Evolutionary conservation across 2,113 vertebrate genomes (phyloP).

Genomic region (Mormyrus lacerda): DNA sequence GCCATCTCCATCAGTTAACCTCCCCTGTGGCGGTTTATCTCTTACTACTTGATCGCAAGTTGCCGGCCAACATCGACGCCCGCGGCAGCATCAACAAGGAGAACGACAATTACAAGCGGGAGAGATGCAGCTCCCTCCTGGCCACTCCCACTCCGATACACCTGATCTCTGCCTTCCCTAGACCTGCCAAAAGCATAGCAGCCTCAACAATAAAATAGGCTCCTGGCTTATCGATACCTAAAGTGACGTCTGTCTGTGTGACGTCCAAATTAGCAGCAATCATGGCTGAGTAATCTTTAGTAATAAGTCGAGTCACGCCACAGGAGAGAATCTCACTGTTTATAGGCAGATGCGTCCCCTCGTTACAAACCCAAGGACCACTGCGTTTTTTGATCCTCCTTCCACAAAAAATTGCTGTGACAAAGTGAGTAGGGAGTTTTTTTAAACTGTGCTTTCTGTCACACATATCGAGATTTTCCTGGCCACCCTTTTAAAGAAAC

Average conservation of each 20-base stretch:
- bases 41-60: background rate
- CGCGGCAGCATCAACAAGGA: background rate
- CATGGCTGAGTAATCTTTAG: background rate
- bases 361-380: background rate
- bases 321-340: background rate
- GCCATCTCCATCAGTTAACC: slow-evolving; percentile 15
- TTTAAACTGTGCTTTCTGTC: background rate
- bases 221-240: slow-evolving; percentile 2
- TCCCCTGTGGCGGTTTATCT: background rate
- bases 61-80: background rate
- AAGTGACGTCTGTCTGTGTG: background rate
- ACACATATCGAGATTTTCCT: background rate
- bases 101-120: background rate
- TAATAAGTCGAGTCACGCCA: background rate
- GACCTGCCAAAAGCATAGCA: background rate
- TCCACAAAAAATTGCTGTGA: background rate
- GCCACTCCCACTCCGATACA: background rate
- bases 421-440: background rate
- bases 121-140: background rate
- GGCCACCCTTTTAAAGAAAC: background rate
- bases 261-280: background rate
- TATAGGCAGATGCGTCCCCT: background rate
- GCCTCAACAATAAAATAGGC: background rate
- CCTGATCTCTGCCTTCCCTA: background rate
- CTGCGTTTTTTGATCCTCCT: background rate